Base-by-base conservation (phyloP, 2,888 invertebrate species). In the Oasisia sp. region DNA sequence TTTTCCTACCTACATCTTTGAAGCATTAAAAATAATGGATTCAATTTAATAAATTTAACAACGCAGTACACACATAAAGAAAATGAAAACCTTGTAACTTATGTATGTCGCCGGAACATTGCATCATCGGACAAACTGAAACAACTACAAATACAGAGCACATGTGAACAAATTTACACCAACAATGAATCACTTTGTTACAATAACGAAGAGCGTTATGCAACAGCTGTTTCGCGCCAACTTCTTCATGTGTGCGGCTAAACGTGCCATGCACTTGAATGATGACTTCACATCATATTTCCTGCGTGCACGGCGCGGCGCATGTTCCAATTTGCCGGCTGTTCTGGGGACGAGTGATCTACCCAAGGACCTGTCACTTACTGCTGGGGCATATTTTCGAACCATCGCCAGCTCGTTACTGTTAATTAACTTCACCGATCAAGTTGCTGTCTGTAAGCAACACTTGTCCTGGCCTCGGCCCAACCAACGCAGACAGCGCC, bases 271-370 rank as follows among this genome's bases (percentile, higher is more conserved):
- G n/a, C 7, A n/a, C 74, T 74, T 74, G 74, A 27, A 19, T 19
- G 74, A 74, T 74, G 74, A 74, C 74, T 74, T 74, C 74, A 74
- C 74, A n/a, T 74, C n/a, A 74, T n/a, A 74, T 74, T 74, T 74
- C 74, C 74, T 74, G 74, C 19, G 7, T 74, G 74, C 74, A 27
- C 74, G 7, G 74, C 14, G 50, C 50, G 11, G 11, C 1, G 74
- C 27, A 27, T 19, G 74, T 74, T 74, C 74, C 74, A 74, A 74
- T 74, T 74, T 74, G 74, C 74, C 27, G 74, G 74, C 74, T 74
- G 74, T 74, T 74, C 1, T 74, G 5, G 74, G 27, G 5, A 19
- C 27, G 27, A 74, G 74, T 3, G 74, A 74, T 50, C 14, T 12
- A 14, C 27, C 74, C 74, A n/a, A 19, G 74, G 74, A 74, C 74